Evolutionary conservation across 2,797 vertebrate species (phyloP).

Genomic region (Sebastolobus altivelis): DNA sequence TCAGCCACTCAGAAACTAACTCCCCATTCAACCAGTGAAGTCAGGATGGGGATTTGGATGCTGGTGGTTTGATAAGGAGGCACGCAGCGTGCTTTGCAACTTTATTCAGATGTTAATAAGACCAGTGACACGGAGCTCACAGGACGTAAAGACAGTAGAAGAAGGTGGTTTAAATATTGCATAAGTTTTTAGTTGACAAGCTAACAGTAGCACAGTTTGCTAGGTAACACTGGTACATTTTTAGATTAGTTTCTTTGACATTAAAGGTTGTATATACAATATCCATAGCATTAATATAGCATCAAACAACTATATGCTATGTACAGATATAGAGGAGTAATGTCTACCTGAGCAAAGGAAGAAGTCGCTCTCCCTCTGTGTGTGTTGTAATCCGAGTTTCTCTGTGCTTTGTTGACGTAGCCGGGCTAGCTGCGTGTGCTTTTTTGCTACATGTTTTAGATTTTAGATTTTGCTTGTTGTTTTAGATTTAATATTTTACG

Average conservation of each 20-base stretch:
- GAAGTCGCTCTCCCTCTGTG: too few relatives aligned
- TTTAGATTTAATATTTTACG: constrained; percentile 10
- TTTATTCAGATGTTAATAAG: constrained; percentile 23
- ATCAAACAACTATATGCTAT: too few relatives aligned
- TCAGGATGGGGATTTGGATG: constrained; percentile 31
- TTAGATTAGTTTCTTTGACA: neutral
- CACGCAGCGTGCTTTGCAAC: constrained; percentile 48
- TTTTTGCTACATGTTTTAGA: too few relatives aligned
- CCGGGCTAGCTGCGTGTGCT: too few relatives aligned
- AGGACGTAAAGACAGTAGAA: neutral
- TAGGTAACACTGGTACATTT: neutral
- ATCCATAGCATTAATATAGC: too few relatives aligned
- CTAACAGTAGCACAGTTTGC: too few relatives aligned
- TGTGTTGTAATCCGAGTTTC: too few relatives aligned
- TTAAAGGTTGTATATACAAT: too few relatives aligned
- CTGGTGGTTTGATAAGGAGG: constrained; percentile 42
- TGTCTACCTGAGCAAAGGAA: too few relatives aligned
- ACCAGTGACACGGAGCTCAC: neutral
- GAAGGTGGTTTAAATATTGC: neutral
- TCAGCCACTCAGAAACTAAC: constrained; percentile 66
- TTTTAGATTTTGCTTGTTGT: neutral
- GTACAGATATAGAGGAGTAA: too few relatives aligned
- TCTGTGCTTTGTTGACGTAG: too few relatives aligned
- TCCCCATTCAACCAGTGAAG: constrained; percentile 45
- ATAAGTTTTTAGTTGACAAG: too few relatives aligned